A percentile compares a stretch with the other conserved stretches of the same genome.
phyloP scores from a whole-genome alignment of 1,140 invertebrate genomes.

The Drosophila kohkoa region DNA sequence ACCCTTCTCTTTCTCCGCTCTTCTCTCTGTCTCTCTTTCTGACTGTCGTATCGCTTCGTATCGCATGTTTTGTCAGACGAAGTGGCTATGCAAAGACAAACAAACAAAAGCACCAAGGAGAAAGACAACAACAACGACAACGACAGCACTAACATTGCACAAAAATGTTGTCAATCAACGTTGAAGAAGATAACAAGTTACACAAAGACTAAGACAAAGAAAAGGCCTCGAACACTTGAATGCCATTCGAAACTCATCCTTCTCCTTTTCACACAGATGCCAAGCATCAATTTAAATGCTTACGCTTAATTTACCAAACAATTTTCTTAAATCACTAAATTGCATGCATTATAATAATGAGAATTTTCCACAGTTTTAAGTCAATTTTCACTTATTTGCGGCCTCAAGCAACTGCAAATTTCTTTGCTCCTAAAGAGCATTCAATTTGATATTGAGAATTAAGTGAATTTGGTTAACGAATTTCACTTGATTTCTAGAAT shows the following conservation, averaged over 20 bases:
- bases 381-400: too few species aligned
- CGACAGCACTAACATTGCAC: constrained; percentile 48
- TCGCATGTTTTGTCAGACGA: constrained; percentile 80
- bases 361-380: not conserved
- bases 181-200: constrained; percentile 67
- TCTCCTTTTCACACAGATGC: not conserved
- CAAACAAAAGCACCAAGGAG: constrained; percentile 33
- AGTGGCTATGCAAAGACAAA: constrained; percentile 73
- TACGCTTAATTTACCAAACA: not conserved
- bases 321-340: not conserved
- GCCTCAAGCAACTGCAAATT: too few species aligned
- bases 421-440: too few species aligned
- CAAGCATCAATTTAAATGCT: not conserved
- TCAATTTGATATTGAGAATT: too few species aligned
- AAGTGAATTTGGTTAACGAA: too few species aligned
- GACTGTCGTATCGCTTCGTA: constrained; percentile 66
- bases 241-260: constrained; percentile 1
- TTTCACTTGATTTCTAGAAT: too few species aligned
- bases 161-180: constrained; percentile 80
- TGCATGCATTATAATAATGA: not conserved
- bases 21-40: constrained; percentile 23
- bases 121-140: constrained; percentile 14
- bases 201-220: constrained; percentile 52
- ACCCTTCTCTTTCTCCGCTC: constrained; percentile 38
- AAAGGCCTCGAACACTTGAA: constrained; percentile 13